phyloP scores from a whole-genome alignment of 1,140 invertebrate species.

The Paramacrobiotus metropolitanus region DNA sequence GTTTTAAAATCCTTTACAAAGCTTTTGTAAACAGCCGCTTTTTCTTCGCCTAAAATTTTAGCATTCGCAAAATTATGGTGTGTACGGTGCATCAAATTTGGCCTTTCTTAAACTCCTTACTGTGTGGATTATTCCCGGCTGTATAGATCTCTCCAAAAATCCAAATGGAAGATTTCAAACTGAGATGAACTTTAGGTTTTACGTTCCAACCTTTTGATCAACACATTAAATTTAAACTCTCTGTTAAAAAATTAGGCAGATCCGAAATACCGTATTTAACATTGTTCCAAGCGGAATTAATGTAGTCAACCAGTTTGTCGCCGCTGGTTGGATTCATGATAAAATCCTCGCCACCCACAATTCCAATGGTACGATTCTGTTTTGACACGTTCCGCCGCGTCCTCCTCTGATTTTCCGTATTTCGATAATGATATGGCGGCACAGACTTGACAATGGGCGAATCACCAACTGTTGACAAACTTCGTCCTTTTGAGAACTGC shows the following conservation, averaged over 20 bases:
- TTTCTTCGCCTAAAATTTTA: slow-evolving; percentile 17
- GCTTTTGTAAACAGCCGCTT: slow-evolving; percentile 34
- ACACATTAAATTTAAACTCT: slow-evolving; percentile 6
- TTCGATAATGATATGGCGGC: no score
- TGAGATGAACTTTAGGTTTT: slow-evolving; percentile 55
- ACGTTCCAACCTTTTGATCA: slow-evolving; percentile 35
- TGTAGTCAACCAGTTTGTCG: neutral
- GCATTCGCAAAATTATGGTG: slow-evolving; percentile 16
- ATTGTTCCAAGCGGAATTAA: slow-evolving; percentile 41
- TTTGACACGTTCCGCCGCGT: no score
- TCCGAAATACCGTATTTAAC: slow-evolving; percentile 47
- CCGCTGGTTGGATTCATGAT: neutral
- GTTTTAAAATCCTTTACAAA: slow-evolving; percentile 52
- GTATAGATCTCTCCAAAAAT: slow-evolving; percentile 48
- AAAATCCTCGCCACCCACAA: neutral
- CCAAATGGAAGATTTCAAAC: slow-evolving; percentile 61
- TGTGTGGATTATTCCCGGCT: slow-evolving; percentile 8
- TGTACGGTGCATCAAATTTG: slow-evolving; percentile 12
- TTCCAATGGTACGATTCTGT: neutral
- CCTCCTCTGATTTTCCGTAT: neutral
- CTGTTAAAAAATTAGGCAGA: neutral
- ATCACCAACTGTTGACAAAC: no score
- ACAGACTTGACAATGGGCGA: no score
- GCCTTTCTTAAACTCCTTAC: neutral
- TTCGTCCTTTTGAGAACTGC: no score